Conservation (phyloP, 1,140 invertebrate species). For the Bombus affinis region DNA sequence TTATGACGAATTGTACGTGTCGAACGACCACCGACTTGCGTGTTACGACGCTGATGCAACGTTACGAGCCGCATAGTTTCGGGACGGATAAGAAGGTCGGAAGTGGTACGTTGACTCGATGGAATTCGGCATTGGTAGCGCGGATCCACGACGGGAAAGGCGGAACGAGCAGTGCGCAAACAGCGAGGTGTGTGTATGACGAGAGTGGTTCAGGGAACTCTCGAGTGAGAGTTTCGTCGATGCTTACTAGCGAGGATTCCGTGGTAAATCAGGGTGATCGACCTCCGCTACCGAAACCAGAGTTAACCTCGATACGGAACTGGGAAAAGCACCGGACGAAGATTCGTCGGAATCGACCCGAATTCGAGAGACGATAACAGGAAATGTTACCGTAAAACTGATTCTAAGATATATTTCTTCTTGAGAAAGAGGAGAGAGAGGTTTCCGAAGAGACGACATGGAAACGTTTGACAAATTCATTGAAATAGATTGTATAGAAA, state of each 20-base stretch:
- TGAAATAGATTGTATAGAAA: too few relatives aligned
- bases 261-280: constrained; percentile 42
- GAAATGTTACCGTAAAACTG: background rate
- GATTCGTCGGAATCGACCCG: background rate
- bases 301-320: constrained; percentile 33
- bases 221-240: constrained; percentile 60
- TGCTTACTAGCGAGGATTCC: constrained; percentile 23
- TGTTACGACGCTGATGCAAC: constrained; percentile 50
- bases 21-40: background rate
- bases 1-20: too few relatives aligned
- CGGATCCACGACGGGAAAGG: constrained; percentile 59
- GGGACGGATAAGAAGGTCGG: constrained; percentile 55
- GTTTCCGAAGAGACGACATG: too few relatives aligned
- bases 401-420: background rate
- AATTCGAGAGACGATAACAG: background rate
- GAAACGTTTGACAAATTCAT: too few relatives aligned
- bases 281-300: constrained; percentile 32
- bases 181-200: constrained; percentile 5
- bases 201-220: constrained; percentile 57
- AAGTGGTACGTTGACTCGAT: constrained; percentile 63
- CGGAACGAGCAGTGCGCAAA: constrained; percentile 32
- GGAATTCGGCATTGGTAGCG: constrained; percentile 73
- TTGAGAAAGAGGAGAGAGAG: too few relatives aligned
- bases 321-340: background rate
- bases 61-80: constrained; percentile 38